A percentile compares a stretch with the other conserved stretches of the same genome.
Evolutionary conservation across 2,888 invertebrate genomes (phyloP).

Genomic region (Drosophila picticornis): DNA sequence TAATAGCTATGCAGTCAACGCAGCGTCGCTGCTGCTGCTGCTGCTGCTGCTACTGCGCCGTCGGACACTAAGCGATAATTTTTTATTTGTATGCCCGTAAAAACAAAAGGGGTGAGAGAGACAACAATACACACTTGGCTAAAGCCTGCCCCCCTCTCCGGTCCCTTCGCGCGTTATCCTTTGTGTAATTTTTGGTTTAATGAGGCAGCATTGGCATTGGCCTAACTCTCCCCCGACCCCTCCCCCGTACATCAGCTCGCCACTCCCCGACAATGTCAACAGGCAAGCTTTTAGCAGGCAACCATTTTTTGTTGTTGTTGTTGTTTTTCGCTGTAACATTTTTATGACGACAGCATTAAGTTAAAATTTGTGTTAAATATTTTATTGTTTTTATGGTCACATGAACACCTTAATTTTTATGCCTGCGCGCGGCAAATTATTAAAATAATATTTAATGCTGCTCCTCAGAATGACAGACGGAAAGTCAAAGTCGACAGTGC

Average conservation of each 20-base stretch:
- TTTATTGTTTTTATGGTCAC: conserved; percentile 77
- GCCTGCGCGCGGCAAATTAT: conserved; percentile 46
- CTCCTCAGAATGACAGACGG: background rate
- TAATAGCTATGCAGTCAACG: conserved; percentile 64
- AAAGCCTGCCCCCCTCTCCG: conserved; percentile 25
- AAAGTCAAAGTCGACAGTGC: background rate
- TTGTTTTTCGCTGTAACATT: conserved; percentile 60
- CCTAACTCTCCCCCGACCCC: conserved; percentile 33
- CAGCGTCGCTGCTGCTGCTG: conserved; percentile 23
- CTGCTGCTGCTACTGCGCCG: conserved; percentile 8
- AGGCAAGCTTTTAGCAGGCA: conserved; percentile 52
- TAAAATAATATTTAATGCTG: conserved; percentile 38
- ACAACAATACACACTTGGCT: conserved; percentile 38
- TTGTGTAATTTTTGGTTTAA: conserved; percentile 81
- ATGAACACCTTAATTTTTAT: conserved; percentile 71
- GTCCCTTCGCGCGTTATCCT: conserved; percentile 69
- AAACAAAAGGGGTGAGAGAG: conserved; percentile 21
- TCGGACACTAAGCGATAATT: conserved; percentile 64
- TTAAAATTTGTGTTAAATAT: conserved; percentile 81
- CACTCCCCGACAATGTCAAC: conserved; percentile 20
- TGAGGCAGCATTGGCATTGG: conserved; percentile 69
- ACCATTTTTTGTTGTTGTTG: conserved; percentile 28
- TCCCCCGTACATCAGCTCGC: background rate
- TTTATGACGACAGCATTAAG: conserved; percentile 74
- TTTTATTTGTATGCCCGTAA: conserved; percentile 66